phyloP scores from a whole-genome alignment of 2,888 invertebrate species.

The Herminia tarsipennalis region DNA sequence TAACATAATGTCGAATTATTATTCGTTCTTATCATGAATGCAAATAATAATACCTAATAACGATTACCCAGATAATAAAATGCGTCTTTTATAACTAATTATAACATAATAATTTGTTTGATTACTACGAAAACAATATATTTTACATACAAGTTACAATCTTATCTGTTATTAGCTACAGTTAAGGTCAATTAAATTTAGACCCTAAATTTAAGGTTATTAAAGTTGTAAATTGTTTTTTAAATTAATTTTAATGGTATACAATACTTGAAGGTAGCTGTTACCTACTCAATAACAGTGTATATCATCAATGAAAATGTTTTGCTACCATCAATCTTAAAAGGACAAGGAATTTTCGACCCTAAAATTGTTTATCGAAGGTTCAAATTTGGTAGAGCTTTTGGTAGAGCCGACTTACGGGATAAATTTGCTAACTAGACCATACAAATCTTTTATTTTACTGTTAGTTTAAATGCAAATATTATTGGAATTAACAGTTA shows the following conservation, averaged over 20 bases:
- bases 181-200: too few species aligned
- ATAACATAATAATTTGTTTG: too few species aligned
- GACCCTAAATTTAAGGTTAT: constrained; percentile 20
- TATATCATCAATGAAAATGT: constrained; percentile 29
- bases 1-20: too few species aligned
- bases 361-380: constrained; percentile 11
- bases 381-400: constrained; percentile 17
- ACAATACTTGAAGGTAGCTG: constrained; percentile 21
- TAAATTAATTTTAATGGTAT: constrained; percentile 33
- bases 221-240: constrained; percentile 13
- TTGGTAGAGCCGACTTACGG: constrained; percentile 17
- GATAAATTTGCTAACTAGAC: constrained; percentile 32
- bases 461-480: constrained; percentile 25
- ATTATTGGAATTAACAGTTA: constrained; percentile 2
- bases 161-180: too few species aligned
- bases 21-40: too few species aligned
- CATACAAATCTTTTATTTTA: constrained; percentile 37
- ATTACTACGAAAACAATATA: too few species aligned
- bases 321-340: constrained; percentile 23
- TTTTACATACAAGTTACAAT: too few species aligned
- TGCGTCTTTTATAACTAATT: too few species aligned
- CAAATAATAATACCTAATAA: too few species aligned
- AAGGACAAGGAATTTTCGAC: constrained; percentile 23
- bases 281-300: constrained; percentile 34
- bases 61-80: too few species aligned